Evolutionary conservation across 2,797 vertebrate species (phyloP), one percentile per base, ranked within the genome.

Genomic region (Phalanger gymnotis): DNA sequence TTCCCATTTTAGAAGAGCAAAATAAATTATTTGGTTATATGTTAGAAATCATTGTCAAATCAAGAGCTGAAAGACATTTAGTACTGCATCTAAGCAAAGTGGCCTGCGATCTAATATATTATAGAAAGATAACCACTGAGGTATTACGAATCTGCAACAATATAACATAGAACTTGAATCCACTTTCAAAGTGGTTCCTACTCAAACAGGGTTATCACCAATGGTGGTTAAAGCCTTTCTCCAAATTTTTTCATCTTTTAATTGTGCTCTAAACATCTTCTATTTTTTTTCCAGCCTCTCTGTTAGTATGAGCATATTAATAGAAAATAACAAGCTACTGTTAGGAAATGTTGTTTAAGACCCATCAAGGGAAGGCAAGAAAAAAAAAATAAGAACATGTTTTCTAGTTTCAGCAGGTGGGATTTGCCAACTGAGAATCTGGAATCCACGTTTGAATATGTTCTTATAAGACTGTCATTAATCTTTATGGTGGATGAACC

Each of bases 401-500:
- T 94, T 94, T 93, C 90, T 51, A 95, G 58, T 96, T 96, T 10
- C 54, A 92, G 57, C 73, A 96, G n/a, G 53, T 95, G 92, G 54
- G 54, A 87, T 97, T 22, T 27, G 90, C 54, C 92, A 96, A 93
- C 13, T 54, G 25, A 94, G 96, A 97, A 96, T 97, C 0, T 96
- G 93, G 92, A 96, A 93, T 95, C 51, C 90, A 91, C 12, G 91
- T 97, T 96, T 91, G 53, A 96, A 73, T 96, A 94, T 91, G 87
- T 14, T 95, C 34, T 22, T 94, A 73, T 91, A 91, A 53, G 58
- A 52, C 90, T 94, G 92, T 95, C 96, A 97, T 95, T 97, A 96
- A 89, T 97, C 96, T 96, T 95, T 54, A 95, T 96, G 13, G 28
- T 55, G 93, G 81, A 54, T 95, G 92, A 97, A 96, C 58, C 58